These are phyloP conservation scores for Scortum barcoo DNA, from an alignment of 2,113 vertebrate species.

Conservation along the genomic window DNA sequence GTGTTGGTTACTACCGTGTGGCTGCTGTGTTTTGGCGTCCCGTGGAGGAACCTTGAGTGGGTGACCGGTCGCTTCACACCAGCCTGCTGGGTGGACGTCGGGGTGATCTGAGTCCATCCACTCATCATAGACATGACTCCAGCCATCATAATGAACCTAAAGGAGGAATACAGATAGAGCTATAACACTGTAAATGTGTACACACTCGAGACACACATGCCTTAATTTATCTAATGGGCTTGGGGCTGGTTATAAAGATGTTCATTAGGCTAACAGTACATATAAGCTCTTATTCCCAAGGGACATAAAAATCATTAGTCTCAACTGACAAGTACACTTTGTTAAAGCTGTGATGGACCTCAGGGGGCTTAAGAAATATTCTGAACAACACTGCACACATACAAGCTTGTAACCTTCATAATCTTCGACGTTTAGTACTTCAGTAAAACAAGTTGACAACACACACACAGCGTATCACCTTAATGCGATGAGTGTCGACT, in stretches of 20 bases:
- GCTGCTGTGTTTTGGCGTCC: constrained; percentile 77
- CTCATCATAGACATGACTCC: constrained; percentile 96
- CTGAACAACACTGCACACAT: constrained; percentile 1
- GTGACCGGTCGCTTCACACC: constrained; percentile 95
- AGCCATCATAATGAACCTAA: constrained; percentile 97
- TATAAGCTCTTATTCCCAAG: background rate
- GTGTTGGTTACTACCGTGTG: constrained; percentile 68
- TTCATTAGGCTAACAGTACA: background rate
- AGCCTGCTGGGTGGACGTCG: constrained; percentile 94
- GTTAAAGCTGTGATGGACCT: constrained; percentile 9
- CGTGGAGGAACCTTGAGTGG: constrained; percentile 91
- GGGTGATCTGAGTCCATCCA: constrained; percentile 97
- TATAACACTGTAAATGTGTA: background rate
- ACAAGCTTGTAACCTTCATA: background rate
- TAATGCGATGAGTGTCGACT: constrained; percentile 94
- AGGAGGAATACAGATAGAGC: constrained; percentile 9
- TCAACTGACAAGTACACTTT: background rate
- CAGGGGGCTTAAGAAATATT: background rate
- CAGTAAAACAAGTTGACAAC: background rate
- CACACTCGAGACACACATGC: background rate
- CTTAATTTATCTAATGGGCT: background rate
- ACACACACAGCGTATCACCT: constrained; percentile 81
- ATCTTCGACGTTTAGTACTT: background rate
- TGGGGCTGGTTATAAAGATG: background rate
- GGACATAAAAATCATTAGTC: background rate